Percentiles rank a stretch among this genome's conserved stretches.
These are phyloP conservation scores for Hydractinia symbiolongicarpus DNA, from an alignment of 30 jellyfish, hydroid and myxozoan species.

Conservation along the genomic window DNA sequence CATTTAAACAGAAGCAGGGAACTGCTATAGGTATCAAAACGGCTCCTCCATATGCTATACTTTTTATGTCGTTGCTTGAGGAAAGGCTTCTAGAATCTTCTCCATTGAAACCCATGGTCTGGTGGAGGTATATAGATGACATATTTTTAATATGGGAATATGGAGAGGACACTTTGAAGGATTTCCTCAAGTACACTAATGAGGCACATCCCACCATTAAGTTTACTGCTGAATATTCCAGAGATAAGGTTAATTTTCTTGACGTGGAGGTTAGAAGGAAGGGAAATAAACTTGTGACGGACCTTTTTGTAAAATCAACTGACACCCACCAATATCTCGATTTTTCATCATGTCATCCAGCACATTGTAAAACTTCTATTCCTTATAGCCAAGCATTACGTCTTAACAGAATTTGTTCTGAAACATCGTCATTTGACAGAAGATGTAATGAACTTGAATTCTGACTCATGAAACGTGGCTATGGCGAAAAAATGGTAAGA, in stretches of 20 bases:
- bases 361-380: neutral
- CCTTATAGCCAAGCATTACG: constrained; percentile 2
- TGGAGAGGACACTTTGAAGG: constrained; percentile 10
- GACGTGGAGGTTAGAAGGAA: neutral
- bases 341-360: neutral
- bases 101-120: neutral
- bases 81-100: too few relatives aligned
- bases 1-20: too few relatives aligned
- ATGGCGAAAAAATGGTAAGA: neutral
- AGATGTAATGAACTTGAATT: neutral
- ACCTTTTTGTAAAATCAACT: constrained; percentile 7
- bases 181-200: neutral
- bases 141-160: constrained; percentile 19
- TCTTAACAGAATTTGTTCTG: neutral
- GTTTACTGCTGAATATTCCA: neutral
- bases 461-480: neutral
- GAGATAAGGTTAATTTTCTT: neutral
- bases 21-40: too few relatives aligned
- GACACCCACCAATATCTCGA: neutral
- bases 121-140: constrained; percentile 24
- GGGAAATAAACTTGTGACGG: constrained; percentile 5
- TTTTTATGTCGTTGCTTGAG: too few relatives aligned
- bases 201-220: neutral
- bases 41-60: too few relatives aligned
- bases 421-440: neutral